Evolutionary conservation across 2,797 vertebrate genomes (phyloP).

Genomic region (Nannoperca australis): DNA sequence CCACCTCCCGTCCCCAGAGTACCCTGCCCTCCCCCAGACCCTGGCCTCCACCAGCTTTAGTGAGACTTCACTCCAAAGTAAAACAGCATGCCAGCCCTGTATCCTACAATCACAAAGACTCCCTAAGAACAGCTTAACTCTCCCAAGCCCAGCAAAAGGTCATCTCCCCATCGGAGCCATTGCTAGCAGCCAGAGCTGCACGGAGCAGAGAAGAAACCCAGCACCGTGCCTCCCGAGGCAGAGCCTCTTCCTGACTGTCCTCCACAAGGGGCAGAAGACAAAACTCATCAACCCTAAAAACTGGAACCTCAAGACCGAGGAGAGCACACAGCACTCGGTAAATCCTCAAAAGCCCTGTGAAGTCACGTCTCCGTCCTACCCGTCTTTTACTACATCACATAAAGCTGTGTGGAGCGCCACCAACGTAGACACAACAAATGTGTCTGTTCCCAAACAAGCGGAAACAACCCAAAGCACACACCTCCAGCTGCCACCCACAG

Average conservation of each 20-base stretch:
- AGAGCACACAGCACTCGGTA: neutral
- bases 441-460: conserved; percentile 33
- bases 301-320: conserved; percentile 14
- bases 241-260: conserved; percentile 86
- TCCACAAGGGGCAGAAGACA: conserved; percentile 76
- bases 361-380: neutral
- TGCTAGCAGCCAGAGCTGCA: conserved; percentile 87
- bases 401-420: neutral
- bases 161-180: conserved; percentile 51
- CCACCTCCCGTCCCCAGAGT: conserved; percentile 83
- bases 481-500: conserved; percentile 79
- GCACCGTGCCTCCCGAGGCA: conserved; percentile 74
- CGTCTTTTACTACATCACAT: neutral
- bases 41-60: conserved; percentile 65
- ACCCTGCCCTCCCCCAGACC: conserved; percentile 77
- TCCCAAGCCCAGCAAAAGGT: conserved; percentile 51
- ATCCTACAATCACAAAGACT: conserved; percentile 16
- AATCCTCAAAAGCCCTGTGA: conserved; percentile 15
- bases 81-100: conserved; percentile 51
- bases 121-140: conserved; percentile 37
- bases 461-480: conserved; percentile 65
- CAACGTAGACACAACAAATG: neutral
- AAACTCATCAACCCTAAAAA: conserved; percentile 29
- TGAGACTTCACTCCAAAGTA: conserved; percentile 65
- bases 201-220: conserved; percentile 76